phyloP scores from a whole-genome alignment of 2,888 invertebrate species.

The Nebria brevicollis region DNA sequence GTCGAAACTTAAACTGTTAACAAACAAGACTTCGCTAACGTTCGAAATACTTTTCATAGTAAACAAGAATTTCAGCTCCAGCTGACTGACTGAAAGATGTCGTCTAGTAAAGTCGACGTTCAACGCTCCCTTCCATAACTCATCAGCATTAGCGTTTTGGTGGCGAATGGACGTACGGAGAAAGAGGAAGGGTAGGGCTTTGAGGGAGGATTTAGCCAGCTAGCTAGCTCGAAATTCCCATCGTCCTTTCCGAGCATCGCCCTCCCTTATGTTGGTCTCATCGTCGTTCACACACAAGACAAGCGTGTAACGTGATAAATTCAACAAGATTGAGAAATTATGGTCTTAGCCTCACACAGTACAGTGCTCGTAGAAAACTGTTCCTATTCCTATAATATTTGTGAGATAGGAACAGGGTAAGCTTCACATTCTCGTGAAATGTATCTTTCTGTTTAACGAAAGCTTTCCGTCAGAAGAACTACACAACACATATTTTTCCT shows the following conservation, averaged over 20 bases:
- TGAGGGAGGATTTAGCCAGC: slow-evolving; percentile 10
- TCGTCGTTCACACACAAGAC: background rate
- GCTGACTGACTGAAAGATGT: slow-evolving; percentile 3
- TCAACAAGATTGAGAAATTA: slow-evolving; percentile 53
- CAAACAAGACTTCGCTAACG: background rate
- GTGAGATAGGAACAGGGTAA: background rate
- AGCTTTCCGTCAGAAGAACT: too few relatives aligned
- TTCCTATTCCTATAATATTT: background rate
- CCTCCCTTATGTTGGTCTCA: background rate
- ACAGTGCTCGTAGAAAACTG: background rate
- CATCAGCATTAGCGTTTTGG: slow-evolving; percentile 5
- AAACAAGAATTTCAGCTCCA: slow-evolving; percentile 9
- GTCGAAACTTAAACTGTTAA: background rate
- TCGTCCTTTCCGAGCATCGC: background rate
- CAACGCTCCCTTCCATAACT: slow-evolving; percentile 7
- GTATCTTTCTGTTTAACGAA: too few relatives aligned
- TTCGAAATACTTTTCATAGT: slow-evolving; percentile 13
- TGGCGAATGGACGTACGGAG: background rate
- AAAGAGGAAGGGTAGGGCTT: background rate
- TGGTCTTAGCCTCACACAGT: slow-evolving; percentile 47
- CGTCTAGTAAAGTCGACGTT: slow-evolving; percentile 4
- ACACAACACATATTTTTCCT: too few relatives aligned
- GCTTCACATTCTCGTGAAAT: too few relatives aligned
- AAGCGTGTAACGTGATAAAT: slow-evolving; percentile 51
- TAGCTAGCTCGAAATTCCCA: background rate